Percentiles rank a stretch among this genome's conserved stretches.
phyloP scores from a whole-genome alignment of 2,113 vertebrate species.

The Cinclus cinclus region DNA sequence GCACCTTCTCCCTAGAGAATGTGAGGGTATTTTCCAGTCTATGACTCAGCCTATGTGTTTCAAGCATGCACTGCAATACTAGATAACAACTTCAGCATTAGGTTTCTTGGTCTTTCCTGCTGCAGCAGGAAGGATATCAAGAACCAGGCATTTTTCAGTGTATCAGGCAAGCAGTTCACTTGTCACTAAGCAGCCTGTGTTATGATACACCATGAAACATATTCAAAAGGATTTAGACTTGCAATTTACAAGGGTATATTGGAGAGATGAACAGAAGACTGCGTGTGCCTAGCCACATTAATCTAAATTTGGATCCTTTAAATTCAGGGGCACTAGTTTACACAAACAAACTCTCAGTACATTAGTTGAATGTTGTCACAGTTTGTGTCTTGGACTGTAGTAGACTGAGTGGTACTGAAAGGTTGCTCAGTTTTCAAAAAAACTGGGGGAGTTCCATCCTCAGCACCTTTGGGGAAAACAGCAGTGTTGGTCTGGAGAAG shows the following conservation, averaged over 20 bases:
- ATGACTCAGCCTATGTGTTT: fast-evolving
- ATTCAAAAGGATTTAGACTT: background rate
- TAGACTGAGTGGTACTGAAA: background rate
- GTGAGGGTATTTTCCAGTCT: background rate
- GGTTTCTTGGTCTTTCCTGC: background rate
- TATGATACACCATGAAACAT: background rate
- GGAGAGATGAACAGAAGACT: background rate
- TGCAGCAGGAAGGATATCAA: background rate
- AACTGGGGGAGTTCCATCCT: fast-evolving
- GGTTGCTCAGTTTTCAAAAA: fast-evolving
- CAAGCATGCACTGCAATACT: background rate
- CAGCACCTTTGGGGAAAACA: background rate
- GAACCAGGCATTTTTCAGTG: background rate
- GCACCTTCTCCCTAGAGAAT: background rate
- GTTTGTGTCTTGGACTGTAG: background rate
- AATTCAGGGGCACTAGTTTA: background rate
- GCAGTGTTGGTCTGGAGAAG: background rate
- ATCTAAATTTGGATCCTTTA: background rate
- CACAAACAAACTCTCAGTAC: background rate
- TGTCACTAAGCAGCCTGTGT: background rate
- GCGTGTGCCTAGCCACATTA: background rate
- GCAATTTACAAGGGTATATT: background rate
- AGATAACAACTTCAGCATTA: background rate
- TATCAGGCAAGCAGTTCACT: background rate
- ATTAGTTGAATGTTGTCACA: background rate